These are phyloP conservation scores for Channa striata DNA, from an alignment of 2,797 vertebrate genomes.

Conservation along the genomic window DNA sequence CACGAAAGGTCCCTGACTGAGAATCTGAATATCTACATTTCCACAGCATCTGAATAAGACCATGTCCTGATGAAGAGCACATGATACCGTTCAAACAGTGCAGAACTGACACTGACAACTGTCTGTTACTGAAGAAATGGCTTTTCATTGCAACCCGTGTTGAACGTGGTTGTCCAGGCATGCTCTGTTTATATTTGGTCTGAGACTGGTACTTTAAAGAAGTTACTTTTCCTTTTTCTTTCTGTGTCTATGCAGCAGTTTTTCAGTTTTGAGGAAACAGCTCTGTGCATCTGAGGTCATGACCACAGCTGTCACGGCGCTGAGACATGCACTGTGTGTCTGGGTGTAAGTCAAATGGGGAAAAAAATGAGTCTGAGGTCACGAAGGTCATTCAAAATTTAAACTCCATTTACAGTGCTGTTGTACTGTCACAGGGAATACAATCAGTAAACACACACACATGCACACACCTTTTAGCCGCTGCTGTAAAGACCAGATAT, in stretches of 20 bases:
- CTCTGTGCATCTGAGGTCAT: constrained; percentile 60
- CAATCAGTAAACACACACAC: constrained; percentile 41
- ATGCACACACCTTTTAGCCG: constrained; percentile 31
- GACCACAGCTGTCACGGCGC: constrained; percentile 67
- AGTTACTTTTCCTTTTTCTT: background rate
- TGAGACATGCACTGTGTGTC: constrained; percentile 26
- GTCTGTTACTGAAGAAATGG: no score
- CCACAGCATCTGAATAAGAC: background rate
- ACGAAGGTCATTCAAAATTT: constrained; percentile 58
- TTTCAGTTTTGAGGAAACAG: constrained; percentile 48
- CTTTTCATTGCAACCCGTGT: no score
- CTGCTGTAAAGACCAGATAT: constrained; percentile 59
- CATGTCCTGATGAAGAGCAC: no score
- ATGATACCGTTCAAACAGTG: no score
- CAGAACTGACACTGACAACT: no score
- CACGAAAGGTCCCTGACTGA: no score
- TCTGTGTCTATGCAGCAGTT: constrained; percentile 33
- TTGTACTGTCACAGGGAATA: constrained; percentile 48
- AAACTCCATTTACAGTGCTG: constrained; percentile 59
- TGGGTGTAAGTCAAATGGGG: constrained; percentile 8
- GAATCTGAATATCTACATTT: background rate
- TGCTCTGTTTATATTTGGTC: no score
- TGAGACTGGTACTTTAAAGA: background rate
- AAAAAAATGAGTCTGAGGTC: constrained; percentile 52
- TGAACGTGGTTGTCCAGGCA: no score